phyloP scores from a whole-genome alignment of 2,888 invertebrate genomes.

The Tipula helvola region DNA sequence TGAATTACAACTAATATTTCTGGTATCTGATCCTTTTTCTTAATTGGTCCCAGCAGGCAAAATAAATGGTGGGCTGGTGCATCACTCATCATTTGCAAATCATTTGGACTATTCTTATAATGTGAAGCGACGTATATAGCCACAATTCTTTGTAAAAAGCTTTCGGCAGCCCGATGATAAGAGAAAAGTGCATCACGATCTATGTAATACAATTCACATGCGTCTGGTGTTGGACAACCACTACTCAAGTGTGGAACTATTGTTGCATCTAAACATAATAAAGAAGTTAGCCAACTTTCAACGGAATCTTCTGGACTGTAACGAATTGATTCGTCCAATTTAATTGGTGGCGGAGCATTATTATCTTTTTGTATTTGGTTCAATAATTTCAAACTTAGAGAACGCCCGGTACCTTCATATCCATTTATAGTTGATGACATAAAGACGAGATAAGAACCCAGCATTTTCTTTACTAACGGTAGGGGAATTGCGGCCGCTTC shows the following conservation, averaged over 20 bases:
- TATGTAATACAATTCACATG: slow-evolving; percentile 80
- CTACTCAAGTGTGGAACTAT: slow-evolving; percentile 46
- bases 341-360: slow-evolving; percentile 49
- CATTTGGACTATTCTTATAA: slow-evolving; percentile 99
- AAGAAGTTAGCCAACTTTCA: slow-evolving; percentile 80
- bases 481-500: slow-evolving; percentile 98
- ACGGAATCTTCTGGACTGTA: slow-evolving; percentile 78
- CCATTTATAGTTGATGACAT: slow-evolving; percentile 96
- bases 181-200: slow-evolving; percentile 92
- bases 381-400: slow-evolving; percentile 86
- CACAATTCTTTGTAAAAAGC: slow-evolving; percentile 83
- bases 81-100: slow-evolving; percentile 95
- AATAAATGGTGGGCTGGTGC: slow-evolving; percentile 97
- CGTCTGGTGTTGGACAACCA: slow-evolving; percentile 79
- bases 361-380: slow-evolving; percentile 64
- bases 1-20: slow-evolving; percentile 91
- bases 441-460: slow-evolving; percentile 86
- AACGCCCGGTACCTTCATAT: slow-evolving; percentile 96
- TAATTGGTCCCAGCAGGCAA: slow-evolving; percentile 79
- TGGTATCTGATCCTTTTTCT: slow-evolving; percentile 62
- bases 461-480: slow-evolving; percentile 76
- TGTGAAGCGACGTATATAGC: slow-evolving; percentile 94
- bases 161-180: slow-evolving; percentile 85
- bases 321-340: slow-evolving; percentile 88
- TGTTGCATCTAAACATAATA: slow-evolving; percentile 84